Base-by-base conservation (phyloP, 1,140 invertebrate species). In the Micrasema minimum region DNA sequence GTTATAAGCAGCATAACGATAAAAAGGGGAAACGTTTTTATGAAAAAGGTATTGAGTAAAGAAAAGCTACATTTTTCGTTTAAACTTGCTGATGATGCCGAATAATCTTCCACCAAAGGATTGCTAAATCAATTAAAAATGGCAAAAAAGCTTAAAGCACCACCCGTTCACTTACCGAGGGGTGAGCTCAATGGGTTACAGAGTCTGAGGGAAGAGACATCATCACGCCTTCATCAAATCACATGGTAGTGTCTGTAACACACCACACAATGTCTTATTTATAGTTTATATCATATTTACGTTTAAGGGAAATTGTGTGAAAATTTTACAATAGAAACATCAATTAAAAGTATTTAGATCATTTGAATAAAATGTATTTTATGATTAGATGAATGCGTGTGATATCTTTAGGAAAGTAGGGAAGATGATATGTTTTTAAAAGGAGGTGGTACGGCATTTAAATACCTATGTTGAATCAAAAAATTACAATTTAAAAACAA, bases 301-400 rank as follows among this genome's bases (percentile, higher is more conserved):
- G 18, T 51, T 11, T 51, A n/a, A n/a, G n/a, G n/a, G n/a, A n/a
- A n/a, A n/a, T n/a, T n/a, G n/a, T 35, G 5, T 57, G n/a, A 16
- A 11, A 57, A 51, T 20, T 3, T 18, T 20, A 51, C 18, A 22
- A n/a, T n/a, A n/a, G n/a, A 51, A 51, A 51, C 10, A 51, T 18
- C n/a, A 51, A 18, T 23, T 51, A 4, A 51, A 23, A 51, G 18
- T n/a, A 51, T 20, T 38, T 20, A 38, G 31, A 43, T 41, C 11
- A 31, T 12, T 38, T 41, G 16, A 41, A 61, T n/a, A 61, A 20
- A 14, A 16, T n/a, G 67, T 45, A 61, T 62, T 23, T 57, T 67
- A 74, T 74, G 72, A 74, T 71, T 48, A 74, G 75, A 82, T 83
- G 82, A 83, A 82, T 80, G 82, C 82, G 82, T 82, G 82, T 82